Evolutionary conservation across 1,140 invertebrate species (phyloP), one percentile per base, ranked within the genome.

Genomic region (Popillia japonica): DNA sequence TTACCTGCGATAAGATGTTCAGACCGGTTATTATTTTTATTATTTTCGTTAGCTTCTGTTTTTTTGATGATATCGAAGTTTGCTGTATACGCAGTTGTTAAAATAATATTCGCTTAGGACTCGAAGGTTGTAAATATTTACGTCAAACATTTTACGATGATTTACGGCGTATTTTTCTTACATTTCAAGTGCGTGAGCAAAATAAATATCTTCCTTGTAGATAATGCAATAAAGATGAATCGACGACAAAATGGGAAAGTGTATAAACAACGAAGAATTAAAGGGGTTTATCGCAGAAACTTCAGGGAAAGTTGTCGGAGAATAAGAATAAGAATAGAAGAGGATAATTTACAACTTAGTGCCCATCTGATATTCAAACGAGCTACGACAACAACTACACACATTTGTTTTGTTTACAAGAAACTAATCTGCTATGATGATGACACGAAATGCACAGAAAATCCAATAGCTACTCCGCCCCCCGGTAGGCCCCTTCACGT

Each of bases 371-470:
- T 55, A 55, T 55, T 55, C 48, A 55, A 55, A 55, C 48, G 48
- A 55, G 48, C 48, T n/a, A 55, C 48, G 48, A n/a, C 48, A 55
- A 55, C 48, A 55, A 55, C 48, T 55, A 55, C 17, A 55, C 48
- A 17, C 72, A 74, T 74, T 74, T 74, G 72, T 74, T 74, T 74
- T 74, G 72, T 74, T 74, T 77, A 77, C 61, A 77, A 77, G 61
- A 77, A 64, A 68, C 61, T 68, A 77, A 77, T 77, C 59, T 68
- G 59, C 27, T 17, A 77, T 72, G 64, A 77, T 77, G 59, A 77
- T 61, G 55, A 64, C 40, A 72, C 48, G 34, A 55, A 68, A n/a
- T 68, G 61, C 61, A 68, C 61, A 41, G 55, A 64, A 68, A 77
- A 77, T 77, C 64, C 27, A 77, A 72, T 77, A 77, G 55, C 61